Base-by-base conservation (phyloP, 2,113 vertebrate species). In the Sitta europaea region DNA sequence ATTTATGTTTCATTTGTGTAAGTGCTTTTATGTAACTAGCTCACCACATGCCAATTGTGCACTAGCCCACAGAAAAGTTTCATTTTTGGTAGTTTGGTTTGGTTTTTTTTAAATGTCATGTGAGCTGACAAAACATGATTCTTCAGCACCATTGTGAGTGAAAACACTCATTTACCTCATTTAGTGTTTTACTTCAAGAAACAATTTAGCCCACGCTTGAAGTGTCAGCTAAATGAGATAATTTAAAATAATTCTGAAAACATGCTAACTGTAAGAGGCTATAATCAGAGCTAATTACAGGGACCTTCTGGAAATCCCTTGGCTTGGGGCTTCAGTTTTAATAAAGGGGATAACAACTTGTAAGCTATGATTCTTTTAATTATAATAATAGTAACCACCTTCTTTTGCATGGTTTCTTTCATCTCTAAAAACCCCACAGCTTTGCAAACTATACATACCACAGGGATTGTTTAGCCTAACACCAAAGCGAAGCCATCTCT, bases 221-320 rank as follows among this genome's bases (percentile, higher is more conserved):
- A 82, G 86, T 91, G 82, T 91, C 90, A 95, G 88, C 70, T 95
- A 95, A 96, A 94, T 76, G 33, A 83, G 79, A 75, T 81, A 84
- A 92, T 94, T 92, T 59, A 83, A 67, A 90, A 76, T 85, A 90
- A 87, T 75, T 77, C 88, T 88, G 84, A 92, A 88, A 84, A 87
- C 89, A 91, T 10, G 42, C 35, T 91, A 89, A 61, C 63, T 11
- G 3, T 53, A 81, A 93, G 87, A 96, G 91, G 53, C 88, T 96
- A 68, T 92, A 92, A 97, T 96, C 92, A 95, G 76, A 85, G 85
- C 50, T 97, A 97, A 96, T 97, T 95, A 96, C n/a, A 95, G 79
- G 81, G 79, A 70, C 47, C 40, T 80, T 94, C 82, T 95, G 75
- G 87, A 96, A 97, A 95, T 86, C 82, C 85, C 82, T 57, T 86